Evolutionary conservation across 2,797 vertebrate genomes (phyloP).

Genomic region (Pipistrellus nathusii): DNA sequence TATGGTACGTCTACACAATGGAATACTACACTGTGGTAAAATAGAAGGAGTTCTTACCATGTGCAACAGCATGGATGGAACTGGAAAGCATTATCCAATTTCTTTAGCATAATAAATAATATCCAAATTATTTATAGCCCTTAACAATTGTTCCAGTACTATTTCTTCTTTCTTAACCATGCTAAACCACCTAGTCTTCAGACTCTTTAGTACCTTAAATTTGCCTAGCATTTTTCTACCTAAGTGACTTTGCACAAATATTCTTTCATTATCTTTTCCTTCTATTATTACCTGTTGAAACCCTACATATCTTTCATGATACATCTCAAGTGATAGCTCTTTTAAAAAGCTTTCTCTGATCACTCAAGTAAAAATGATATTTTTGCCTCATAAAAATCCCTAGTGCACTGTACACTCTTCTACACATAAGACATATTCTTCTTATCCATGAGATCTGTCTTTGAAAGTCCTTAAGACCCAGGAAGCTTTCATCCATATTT

Average conservation of each 20-base stretch:
- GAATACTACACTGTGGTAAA: too few species aligned
- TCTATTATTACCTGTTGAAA: not conserved
- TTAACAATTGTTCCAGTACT: not conserved
- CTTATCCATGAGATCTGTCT: not conserved
- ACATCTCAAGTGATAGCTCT: not conserved
- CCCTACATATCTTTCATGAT: not conserved
- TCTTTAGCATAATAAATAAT: not conserved
- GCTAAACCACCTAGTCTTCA: not conserved
- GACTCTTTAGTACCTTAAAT: not conserved
- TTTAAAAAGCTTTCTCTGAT: slow-evolving; percentile 9
- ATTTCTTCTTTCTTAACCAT: not conserved
- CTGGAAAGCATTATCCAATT: not conserved
- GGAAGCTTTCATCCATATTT: not conserved
- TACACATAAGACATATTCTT: not conserved
- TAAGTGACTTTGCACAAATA: not conserved
- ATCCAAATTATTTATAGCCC: not conserved
- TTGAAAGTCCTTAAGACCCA: not conserved
- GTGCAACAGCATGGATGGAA: too few species aligned
- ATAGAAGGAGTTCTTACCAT: too few species aligned
- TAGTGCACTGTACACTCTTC: not conserved
- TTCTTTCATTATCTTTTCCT: not conserved
- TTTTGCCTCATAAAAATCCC: not conserved
- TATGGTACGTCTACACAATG: too few species aligned
- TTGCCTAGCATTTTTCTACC: not conserved
- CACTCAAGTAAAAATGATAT: slow-evolving; percentile 10